Base-by-base conservation (phyloP, 92 coral and sea anemone species). In the Palythoa heliodiscus region DNA sequence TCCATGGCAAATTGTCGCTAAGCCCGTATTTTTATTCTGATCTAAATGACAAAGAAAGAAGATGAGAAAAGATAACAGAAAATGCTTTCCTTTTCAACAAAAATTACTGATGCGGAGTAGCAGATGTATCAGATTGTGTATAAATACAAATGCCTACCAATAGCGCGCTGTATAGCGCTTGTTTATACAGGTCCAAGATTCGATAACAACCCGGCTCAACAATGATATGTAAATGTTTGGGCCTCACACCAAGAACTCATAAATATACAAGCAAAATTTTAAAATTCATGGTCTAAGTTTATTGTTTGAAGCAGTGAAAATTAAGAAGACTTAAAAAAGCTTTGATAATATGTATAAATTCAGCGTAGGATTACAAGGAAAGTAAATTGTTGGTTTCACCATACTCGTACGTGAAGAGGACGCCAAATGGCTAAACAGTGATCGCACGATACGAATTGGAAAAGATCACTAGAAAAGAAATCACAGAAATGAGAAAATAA, bases 181-280 rank as follows among this genome's bases (percentile, higher is more conserved):
- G 73, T 80, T 80, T 80, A 66, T 67, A 66, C 84, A 80, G 84
- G 84, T 67, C 84, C 84, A 47, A 80, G 52, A 67, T 63, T 19
- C 84, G 84, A 80, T 80, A 80, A 80, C 84, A 80, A 25, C 84
- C 73, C 58, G 84, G 58, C 84, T 64, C 43, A 13, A 66, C 84
- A 80, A 66, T 66, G 84, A 80, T 80, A 80, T 80, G 84, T 80
- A 80, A 80, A 80, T 80, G 84, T 80, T 80, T 80, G 37, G 82
- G 84, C 84, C 73, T 67, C 84, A 68, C 84, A 64, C 72, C 74
- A 66, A 66, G 74, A 66, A 35, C 8, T 80, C 84, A 80, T 80
- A 80, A 89, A 89, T 89, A 86, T 89, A 87, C 85, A 89, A 82
- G 84, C 75, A 82, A 86, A 48, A 77, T 89, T 89, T 89, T 89